Conservation (phyloP, 2,888 invertebrate species). For the Melitaea athalia region DNA sequence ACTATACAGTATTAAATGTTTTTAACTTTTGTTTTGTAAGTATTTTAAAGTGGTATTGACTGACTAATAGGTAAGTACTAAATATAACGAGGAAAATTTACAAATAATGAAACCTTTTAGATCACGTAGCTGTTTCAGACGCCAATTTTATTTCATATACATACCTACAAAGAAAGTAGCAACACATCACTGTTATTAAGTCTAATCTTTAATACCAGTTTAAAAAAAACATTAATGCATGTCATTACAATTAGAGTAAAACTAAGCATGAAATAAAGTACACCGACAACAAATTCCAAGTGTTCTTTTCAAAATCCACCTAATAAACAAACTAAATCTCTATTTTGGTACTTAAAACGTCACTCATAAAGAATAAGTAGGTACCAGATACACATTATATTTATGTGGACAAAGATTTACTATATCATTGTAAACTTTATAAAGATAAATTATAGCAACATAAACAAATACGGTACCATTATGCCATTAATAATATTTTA, state of each 20-base stretch:
- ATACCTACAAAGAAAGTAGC: neutral
- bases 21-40: neutral
- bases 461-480: neutral
- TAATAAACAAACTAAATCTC: too few species aligned
- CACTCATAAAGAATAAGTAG: neutral
- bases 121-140: neutral
- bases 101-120: neutral
- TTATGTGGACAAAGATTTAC: neutral
- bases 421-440: neutral
- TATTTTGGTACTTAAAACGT: neutral
- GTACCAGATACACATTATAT: neutral
- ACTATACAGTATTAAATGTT: neutral
- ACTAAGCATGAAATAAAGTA: too few species aligned
- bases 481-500: neutral
- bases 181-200: neutral
- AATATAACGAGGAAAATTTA: constrained; percentile 6
- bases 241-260: too few species aligned
- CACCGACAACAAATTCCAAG: too few species aligned
- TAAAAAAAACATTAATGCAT: too few species aligned
- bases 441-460: neutral
- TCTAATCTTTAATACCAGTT: too few species aligned
- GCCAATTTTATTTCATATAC: neutral
- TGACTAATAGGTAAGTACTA: neutral
- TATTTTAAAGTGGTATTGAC: neutral
- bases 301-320: too few species aligned